Base-by-base conservation (phyloP, 2,797 vertebrate genomes). In the Fundulus diaphanus region DNA sequence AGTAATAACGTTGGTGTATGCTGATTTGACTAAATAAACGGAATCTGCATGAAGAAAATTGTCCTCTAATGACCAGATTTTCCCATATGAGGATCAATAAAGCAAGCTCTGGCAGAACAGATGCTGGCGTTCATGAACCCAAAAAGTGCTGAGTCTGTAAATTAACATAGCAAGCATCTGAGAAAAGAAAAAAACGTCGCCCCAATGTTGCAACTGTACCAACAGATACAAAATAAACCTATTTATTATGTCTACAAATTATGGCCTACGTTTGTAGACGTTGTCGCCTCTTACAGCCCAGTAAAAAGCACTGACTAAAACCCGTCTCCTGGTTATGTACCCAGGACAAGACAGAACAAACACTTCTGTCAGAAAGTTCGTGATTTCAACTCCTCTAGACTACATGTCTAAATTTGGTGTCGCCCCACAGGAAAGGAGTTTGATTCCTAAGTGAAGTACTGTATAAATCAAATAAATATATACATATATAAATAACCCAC, bases 321-420 rank as follows among this genome's bases (percentile, higher is more conserved):
- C 46, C 78, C 15, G 49, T 59, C 48, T 72, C n/a, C 40, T 16
- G 37, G 73, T 71, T 35, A 66, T 70, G 56, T 78, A 61, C 67
- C 79, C 29, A 44, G 56, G 57, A 68, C 40, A n/a, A 73, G 4
- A 74, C 37, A 80, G 86, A 40, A 88, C 91, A 87, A 77, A 77
- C 56, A 48, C 87, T 90, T 84, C 83, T 82, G 48, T 70, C 72
- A 82, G 70, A 77, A 68, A 71, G 70, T 31, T 57, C 72, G 49
- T 29, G 67, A 76, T 65, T 77, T 56, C 0, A 2, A 42, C 22
- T 78, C 75, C 31, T 70, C 61, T 51, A 42, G 74, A 70, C 57
- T 66, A 44, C 44, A 65, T 67, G 52, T 68, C 70, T 80, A 72
- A 52, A 74, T 82, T 70, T 81, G 78, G 57, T 54, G 42, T 63